A percentile compares a stretch with the other conserved stretches of the same genome.
These are phyloP conservation scores for Tryphoninae sp. DNA, from an alignment of 2,888 invertebrate genomes.

Conservation along the genomic window DNA sequence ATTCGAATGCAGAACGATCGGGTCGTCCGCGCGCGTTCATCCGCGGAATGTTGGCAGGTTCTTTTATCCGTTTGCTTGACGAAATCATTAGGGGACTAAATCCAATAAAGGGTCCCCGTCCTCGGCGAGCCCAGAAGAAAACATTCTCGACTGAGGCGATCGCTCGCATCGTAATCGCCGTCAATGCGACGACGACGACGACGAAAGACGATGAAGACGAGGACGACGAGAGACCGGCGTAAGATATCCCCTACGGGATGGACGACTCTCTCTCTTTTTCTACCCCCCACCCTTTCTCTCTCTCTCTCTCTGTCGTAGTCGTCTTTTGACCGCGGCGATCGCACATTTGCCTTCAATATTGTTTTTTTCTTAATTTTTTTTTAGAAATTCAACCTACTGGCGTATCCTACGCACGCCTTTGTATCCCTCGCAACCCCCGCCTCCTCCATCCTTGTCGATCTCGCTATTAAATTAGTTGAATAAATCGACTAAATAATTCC, in stretches of 20 bases:
- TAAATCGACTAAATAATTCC: conserved; percentile 70
- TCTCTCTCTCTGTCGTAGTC: conserved; percentile 21
- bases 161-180: conserved; percentile 75
- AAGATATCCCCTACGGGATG: conserved; percentile 41
- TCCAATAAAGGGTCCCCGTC: conserved; percentile 74
- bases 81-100: conserved; percentile 78
- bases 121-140: conserved; percentile 71
- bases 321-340: conserved; percentile 37
- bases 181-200: conserved; percentile 69
- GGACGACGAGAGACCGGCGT: conserved; percentile 41
- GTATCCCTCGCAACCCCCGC: neutral
- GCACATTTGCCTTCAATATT: conserved; percentile 51
- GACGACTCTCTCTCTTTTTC: conserved; percentile 12
- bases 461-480: conserved; percentile 71
- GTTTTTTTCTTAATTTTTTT: neutral
- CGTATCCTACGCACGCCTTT: conserved; percentile 44
- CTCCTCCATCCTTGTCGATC: conserved; percentile 36
- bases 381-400: conserved; percentile 36
- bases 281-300: conserved; percentile 20
- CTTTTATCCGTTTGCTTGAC: conserved; percentile 71
- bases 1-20: conserved; percentile 72
- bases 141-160: conserved; percentile 74
- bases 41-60: conserved; percentile 74
- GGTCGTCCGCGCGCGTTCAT: conserved; percentile 39
- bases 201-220: conserved; percentile 59